These are phyloP conservation scores for Salvelinus namaycush DNA, from an alignment of 2,113 vertebrate genomes.

Conservation along the genomic window DNA sequence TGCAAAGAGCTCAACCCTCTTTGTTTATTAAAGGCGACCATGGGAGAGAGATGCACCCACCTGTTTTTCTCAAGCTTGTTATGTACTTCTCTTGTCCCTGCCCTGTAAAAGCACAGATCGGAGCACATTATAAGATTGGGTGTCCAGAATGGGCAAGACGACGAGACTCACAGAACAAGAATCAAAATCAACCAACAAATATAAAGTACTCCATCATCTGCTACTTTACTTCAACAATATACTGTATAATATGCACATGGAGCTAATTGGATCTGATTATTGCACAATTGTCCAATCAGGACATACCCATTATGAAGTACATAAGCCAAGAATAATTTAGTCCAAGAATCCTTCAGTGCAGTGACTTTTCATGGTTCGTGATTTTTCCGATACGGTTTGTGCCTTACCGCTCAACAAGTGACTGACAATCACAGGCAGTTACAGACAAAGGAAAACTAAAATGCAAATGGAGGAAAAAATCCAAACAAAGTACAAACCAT, in stretches of 20 bases:
- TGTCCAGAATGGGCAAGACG: slow-evolving; percentile 38
- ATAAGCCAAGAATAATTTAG: background rate
- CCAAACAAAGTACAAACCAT: background rate
- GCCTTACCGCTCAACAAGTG: background rate
- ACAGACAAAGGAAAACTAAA: slow-evolving; percentile 1
- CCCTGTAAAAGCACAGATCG: slow-evolving; percentile 85
- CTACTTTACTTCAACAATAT: background rate
- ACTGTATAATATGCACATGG: background rate
- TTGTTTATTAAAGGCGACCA: background rate
- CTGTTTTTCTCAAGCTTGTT: slow-evolving; percentile 99
- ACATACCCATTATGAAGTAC: background rate
- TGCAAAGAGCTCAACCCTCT: slow-evolving; percentile 17
- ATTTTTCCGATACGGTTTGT: background rate
- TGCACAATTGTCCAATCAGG: background rate
- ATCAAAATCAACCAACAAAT: slow-evolving; percentile 2
- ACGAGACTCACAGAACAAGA: slow-evolving; percentile 32
- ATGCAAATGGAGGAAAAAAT: background rate
- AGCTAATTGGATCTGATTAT: background rate
- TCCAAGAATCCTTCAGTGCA: background rate
- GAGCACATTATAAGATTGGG: slow-evolving; percentile 39
- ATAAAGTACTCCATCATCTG: slow-evolving; percentile 4
- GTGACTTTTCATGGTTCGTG: background rate
- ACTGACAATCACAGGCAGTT: background rate
- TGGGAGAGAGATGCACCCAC: slow-evolving; percentile 76
- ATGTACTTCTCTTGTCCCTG: slow-evolving; percentile 98